Conservation (phyloP, 2,797 vertebrate species). For the Myripristis murdjan region DNA sequence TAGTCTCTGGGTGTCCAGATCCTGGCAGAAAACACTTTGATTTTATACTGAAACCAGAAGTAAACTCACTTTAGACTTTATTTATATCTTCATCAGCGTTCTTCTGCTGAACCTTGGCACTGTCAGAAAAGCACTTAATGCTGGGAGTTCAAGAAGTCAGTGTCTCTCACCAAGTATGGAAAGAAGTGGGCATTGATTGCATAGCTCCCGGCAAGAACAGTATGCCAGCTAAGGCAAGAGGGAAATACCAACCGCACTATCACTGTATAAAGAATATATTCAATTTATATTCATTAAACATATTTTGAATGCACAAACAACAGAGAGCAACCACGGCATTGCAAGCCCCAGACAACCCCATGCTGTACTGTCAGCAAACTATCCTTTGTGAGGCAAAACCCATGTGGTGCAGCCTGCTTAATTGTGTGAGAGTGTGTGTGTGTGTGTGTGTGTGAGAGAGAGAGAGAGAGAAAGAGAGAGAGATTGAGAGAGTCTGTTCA, state of each 20-base stretch:
- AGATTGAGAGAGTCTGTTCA: slow-evolving; percentile 15
- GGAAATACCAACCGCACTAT: slow-evolving; percentile 1
- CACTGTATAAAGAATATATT: not conserved
- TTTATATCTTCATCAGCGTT: slow-evolving; percentile 31
- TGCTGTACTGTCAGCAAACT: slow-evolving; percentile 14
- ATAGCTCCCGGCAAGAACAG: slow-evolving; percentile 21
- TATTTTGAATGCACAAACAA: slow-evolving; percentile 29
- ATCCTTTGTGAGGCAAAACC: slow-evolving; percentile 31
- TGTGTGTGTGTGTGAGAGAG: slow-evolving; percentile 13
- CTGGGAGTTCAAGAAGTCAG: slow-evolving; percentile 28
- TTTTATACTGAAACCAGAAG: slow-evolving; percentile 42
- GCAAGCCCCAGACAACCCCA: slow-evolving; percentile 30
- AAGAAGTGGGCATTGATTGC: slow-evolving; percentile 16
- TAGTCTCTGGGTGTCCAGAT: slow-evolving; percentile 47
- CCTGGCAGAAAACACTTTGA: slow-evolving; percentile 28
- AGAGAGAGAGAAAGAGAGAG: too few species aligned
- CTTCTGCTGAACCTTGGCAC: slow-evolving; percentile 24
- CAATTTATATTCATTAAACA: slow-evolving; percentile 36
- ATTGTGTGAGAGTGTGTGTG: slow-evolving; percentile 24
- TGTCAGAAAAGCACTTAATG: slow-evolving; percentile 26
- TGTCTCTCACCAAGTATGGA: slow-evolving; percentile 3
- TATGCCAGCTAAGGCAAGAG: slow-evolving; percentile 17
- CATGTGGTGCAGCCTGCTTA: slow-evolving; percentile 40
- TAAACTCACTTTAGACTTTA: slow-evolving; percentile 33
- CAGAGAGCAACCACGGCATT: slow-evolving; percentile 15